Evolutionary conservation across 2,797 vertebrate genomes (phyloP).

Genomic region (Catamblyrhynchus diadema): DNA sequence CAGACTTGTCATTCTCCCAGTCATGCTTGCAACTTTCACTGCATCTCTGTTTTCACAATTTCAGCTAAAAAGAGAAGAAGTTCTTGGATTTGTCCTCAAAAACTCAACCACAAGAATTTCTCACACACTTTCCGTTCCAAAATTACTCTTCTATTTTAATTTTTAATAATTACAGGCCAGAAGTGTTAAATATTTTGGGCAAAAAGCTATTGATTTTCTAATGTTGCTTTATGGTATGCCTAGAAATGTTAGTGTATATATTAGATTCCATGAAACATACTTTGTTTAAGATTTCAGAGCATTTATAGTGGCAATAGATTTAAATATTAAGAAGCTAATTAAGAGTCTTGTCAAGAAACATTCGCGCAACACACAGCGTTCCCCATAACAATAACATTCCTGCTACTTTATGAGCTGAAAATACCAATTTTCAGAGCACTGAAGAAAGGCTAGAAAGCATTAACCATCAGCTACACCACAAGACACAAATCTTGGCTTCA

Average conservation of each 20-base stretch:
- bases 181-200: background rate
- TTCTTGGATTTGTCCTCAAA: background rate
- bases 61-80: background rate
- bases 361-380: background rate
- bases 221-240: background rate
- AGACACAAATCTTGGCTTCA: background rate
- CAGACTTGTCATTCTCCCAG: background rate
- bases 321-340: background rate
- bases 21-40: background rate
- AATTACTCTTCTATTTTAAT: background rate
- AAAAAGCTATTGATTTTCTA: fast-evolving
- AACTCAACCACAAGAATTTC: background rate
- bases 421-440: background rate
- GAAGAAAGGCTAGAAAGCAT: background rate
- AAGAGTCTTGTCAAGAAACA: background rate
- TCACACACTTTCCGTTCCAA: background rate
- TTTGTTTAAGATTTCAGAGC: background rate
- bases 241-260: background rate
- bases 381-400: background rate
- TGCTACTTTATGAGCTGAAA: background rate
- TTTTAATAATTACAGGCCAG: background rate
- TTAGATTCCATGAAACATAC: background rate
- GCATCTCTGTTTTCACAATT: background rate
- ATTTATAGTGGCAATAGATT: background rate
- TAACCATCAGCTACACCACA: background rate